phyloP scores from a whole-genome alignment of 2,797 vertebrate species.

The Champsocephalus esox region DNA sequence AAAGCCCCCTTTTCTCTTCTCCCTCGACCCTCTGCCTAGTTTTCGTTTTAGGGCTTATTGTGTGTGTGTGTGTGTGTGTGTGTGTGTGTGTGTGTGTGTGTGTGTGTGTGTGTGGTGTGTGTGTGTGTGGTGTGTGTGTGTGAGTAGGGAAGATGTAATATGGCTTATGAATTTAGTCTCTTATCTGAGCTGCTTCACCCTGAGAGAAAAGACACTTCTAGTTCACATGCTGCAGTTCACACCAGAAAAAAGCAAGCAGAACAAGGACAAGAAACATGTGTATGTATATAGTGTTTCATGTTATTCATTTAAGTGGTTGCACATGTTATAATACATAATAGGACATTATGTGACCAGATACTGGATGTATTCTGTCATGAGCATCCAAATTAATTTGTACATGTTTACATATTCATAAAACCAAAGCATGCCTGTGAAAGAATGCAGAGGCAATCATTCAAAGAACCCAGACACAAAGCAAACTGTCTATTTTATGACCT shows the following conservation, averaged over 20 bases:
- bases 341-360: constrained; percentile 17
- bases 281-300: not conserved
- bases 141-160: constrained; percentile 60
- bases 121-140: too few relatives aligned
- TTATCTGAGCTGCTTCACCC: constrained; percentile 60
- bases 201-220: constrained; percentile 38
- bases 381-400: constrained; percentile 25
- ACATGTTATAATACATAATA: constrained; percentile 16
- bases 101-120: too few relatives aligned
- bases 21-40: constrained; percentile 70
- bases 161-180: constrained; percentile 68
- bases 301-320: constrained; percentile 22
- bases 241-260: not conserved
- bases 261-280: constrained; percentile 3
- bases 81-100: too few relatives aligned
- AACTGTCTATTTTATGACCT: constrained; percentile 71
- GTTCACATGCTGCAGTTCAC: constrained; percentile 39
- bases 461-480: constrained; percentile 59
- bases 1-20: constrained; percentile 75
- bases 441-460: constrained; percentile 52
- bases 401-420: constrained; percentile 40
- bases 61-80: too few relatives aligned
- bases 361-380: constrained; percentile 8
- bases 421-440: not conserved
- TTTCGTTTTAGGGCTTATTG: constrained; percentile 76